Evolutionary conservation across 2,888 invertebrate genomes (phyloP).

Genomic region (Agrilus mali): DNA sequence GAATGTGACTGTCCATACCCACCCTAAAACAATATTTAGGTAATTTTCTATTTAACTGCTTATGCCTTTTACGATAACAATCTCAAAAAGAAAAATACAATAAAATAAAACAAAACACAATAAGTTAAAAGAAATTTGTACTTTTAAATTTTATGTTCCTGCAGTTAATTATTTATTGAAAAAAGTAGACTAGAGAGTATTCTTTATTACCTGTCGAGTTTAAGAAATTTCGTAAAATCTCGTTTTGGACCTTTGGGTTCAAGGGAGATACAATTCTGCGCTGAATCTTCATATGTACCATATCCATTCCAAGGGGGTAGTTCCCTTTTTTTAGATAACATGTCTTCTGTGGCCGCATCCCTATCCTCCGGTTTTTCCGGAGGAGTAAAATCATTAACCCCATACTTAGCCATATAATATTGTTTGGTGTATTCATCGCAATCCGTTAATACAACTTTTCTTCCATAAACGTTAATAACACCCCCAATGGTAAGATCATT

Average conservation of each 20-base stretch:
- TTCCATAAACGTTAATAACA: conserved; percentile 67
- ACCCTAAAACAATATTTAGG: conserved; percentile 36
- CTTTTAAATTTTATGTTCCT: not conserved
- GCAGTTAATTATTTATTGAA: not conserved
- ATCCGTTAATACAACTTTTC: conserved; percentile 66
- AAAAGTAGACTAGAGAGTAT: too few relatives aligned
- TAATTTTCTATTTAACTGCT: too few relatives aligned
- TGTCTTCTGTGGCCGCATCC: conserved; percentile 21
- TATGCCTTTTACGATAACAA: too few relatives aligned
- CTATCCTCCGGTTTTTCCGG: conserved; percentile 36
- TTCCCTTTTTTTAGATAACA: conserved; percentile 32
- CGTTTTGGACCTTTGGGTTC: conserved; percentile 64
- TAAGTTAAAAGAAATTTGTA: too few relatives aligned
- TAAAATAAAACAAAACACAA: too few relatives aligned
- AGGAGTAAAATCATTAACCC: conserved; percentile 51
- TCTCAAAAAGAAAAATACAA: too few relatives aligned
- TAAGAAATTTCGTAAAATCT: conserved; percentile 69
- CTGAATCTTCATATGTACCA: conserved; percentile 81
- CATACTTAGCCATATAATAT: conserved; percentile 51
- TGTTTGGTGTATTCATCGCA: conserved; percentile 79
- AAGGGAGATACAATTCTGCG: conserved; percentile 72
- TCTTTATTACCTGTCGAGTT: conserved; percentile 53
- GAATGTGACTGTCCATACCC: conserved; percentile 61
- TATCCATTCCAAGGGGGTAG: conserved; percentile 86
- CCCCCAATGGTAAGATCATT: conserved; percentile 74